Evolutionary conservation across 2,797 vertebrate species (phyloP).

Genomic region (Carduelis carduelis): DNA sequence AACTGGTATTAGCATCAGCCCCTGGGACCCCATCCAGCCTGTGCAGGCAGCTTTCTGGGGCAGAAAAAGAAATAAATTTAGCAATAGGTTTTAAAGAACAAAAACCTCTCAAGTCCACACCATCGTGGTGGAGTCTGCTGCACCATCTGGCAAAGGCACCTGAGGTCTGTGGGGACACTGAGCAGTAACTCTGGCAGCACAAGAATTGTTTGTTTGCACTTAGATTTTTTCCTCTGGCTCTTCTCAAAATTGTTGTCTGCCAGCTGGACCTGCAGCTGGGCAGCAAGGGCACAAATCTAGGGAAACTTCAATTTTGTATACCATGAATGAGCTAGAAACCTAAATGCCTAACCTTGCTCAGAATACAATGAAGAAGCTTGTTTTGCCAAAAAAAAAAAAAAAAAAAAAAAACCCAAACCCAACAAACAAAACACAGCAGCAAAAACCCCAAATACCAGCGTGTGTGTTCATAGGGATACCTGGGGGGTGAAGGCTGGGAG

Average conservation of each 20-base stretch:
- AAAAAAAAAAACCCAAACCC: accelerated
- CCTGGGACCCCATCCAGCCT: background rate
- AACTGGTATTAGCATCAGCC: background rate
- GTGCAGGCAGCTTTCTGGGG: background rate
- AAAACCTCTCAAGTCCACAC: background rate
- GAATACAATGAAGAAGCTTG: background rate
- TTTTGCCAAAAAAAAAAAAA: background rate
- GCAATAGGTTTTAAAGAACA: background rate
- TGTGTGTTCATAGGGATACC: background rate
- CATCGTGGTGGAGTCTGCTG: background rate
- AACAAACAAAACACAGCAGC: background rate
- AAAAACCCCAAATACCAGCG: accelerated
- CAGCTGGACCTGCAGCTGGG: background rate
- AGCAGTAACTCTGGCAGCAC: background rate
- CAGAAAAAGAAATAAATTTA: background rate
- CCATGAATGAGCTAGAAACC: background rate
- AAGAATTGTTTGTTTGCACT: background rate
- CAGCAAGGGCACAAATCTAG: background rate
- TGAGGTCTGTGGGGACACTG: background rate
- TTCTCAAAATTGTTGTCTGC: background rate
- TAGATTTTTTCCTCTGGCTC: background rate
- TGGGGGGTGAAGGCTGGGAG: background rate
- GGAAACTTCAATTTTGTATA: background rate
- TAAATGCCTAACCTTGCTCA: background rate
- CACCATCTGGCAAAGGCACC: background rate